Conservation (phyloP, 2,888 invertebrate species). For the Crioceris asparagi region DNA sequence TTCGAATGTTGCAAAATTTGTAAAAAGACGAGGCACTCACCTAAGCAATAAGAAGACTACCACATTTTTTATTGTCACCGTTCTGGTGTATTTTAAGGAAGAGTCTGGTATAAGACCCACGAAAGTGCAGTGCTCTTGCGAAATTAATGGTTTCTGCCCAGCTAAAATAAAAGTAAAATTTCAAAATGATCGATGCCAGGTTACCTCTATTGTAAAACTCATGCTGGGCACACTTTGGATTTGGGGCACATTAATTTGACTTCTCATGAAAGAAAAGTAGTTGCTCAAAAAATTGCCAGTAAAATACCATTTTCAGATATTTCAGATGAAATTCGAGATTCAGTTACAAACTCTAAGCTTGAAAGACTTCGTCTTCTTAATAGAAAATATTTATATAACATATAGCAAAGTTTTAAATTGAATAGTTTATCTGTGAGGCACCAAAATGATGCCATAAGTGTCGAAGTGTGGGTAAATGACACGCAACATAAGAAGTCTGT, state of each 20-base stretch:
- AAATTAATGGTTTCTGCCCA: slow-evolving; percentile 11
- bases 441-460: slow-evolving; percentile 10
- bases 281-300: slow-evolving; percentile 12
- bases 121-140: slow-evolving; percentile 5
- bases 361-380: slow-evolving; percentile 14
- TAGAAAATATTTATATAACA: slow-evolving; percentile 15
- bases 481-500: slow-evolving; percentile 10
- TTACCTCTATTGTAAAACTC: slow-evolving; percentile 6
- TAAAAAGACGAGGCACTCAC: no score
- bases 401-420: slow-evolving; percentile 14
- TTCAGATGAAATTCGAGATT: slow-evolving; percentile 13
- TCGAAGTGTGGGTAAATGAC: slow-evolving; percentile 16
- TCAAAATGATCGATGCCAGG: not conserved
- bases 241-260: slow-evolving; percentile 14
- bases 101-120: not conserved
- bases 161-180: not conserved
- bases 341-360: slow-evolving; percentile 3
- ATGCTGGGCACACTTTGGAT: slow-evolving; percentile 11
- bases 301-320: slow-evolving; percentile 16
- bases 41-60: no score
- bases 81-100: not conserved
- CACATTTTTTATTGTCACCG: no score
- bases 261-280: slow-evolving; percentile 3
- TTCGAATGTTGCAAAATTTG: no score
- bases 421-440: slow-evolving; percentile 7